Evolutionary conservation across 2,797 vertebrate genomes (phyloP).

Genomic region (Characodon lateralis): DNA sequence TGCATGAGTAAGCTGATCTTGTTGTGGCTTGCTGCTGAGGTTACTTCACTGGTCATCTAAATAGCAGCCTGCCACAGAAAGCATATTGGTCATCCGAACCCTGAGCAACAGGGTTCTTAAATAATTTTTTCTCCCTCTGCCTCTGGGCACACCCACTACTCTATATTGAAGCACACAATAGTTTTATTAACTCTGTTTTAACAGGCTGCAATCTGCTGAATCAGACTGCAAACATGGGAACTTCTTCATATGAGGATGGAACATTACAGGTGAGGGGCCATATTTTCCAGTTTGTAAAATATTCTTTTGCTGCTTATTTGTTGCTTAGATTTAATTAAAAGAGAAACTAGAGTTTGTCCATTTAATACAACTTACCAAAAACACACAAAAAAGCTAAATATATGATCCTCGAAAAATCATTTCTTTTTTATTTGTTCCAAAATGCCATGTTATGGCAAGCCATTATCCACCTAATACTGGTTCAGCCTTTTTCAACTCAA

Average conservation of each 20-base stretch:
- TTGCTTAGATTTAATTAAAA: background rate
- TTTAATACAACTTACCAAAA: background rate
- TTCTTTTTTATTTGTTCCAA: too few relatives aligned
- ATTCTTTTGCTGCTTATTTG: background rate
- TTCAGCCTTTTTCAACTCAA: background rate
- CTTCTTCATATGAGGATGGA: background rate
- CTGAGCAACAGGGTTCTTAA: background rate
- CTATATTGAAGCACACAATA: background rate
- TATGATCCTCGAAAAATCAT: background rate
- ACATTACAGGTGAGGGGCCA: too few relatives aligned
- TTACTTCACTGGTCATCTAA: slow-evolving; percentile 1
- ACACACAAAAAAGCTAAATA: background rate
- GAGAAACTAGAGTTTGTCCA: background rate
- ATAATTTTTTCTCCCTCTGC: slow-evolving; percentile 24
- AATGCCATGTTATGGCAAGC: background rate
- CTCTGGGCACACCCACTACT: background rate
- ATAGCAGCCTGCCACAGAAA: background rate
- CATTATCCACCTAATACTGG: background rate
- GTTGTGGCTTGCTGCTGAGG: background rate
- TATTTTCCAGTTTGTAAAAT: background rate
- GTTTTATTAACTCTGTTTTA: background rate
- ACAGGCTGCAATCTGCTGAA: background rate
- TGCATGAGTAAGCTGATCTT: background rate
- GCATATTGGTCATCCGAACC: slow-evolving; percentile 45
- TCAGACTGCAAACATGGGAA: background rate